phyloP scores from a whole-genome alignment of 2,113 vertebrate genomes.

The Pangasianodon hypophthalmus region DNA sequence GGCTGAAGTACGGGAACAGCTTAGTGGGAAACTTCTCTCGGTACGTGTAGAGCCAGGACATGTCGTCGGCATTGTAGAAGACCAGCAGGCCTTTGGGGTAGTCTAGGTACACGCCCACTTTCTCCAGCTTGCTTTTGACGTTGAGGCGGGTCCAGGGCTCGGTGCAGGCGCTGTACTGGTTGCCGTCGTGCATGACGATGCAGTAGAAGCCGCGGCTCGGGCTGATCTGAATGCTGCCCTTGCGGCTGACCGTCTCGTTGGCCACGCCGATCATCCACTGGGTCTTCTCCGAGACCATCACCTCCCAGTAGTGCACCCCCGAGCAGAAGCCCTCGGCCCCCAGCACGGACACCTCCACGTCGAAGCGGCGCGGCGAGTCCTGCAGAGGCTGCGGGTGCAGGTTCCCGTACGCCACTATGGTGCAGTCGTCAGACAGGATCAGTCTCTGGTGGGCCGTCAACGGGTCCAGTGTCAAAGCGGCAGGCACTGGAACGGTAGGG shows the following conservation, averaged over 20 bases:
- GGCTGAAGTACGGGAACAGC: conserved; percentile 95
- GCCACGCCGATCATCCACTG: conserved; percentile 99
- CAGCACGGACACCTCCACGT: conserved; percentile 95
- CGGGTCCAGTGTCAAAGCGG: conserved; percentile 88
- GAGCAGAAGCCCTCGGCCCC: conserved; percentile 84
- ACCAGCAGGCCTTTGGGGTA: conserved; percentile 93
- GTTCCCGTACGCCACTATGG: conserved; percentile 96
- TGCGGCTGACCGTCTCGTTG: conserved; percentile 88
- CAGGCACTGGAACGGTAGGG: conserved; percentile 78
- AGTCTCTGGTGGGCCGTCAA: conserved; percentile 95
- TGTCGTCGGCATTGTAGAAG: conserved; percentile 97
- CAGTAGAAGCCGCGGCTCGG: conserved; percentile 95
- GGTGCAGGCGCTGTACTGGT: conserved; percentile 98
- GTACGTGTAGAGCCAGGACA: conserved; percentile 99
- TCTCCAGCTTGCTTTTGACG: conserved; percentile 93
- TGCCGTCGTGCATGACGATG: conserved; percentile 98
- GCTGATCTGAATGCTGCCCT: conserved; percentile 97
- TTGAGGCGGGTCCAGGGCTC: conserved; percentile 98
- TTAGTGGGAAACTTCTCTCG: conserved; percentile 88
- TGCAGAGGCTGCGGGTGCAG: conserved; percentile 94
- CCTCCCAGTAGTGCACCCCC: conserved; percentile 97
- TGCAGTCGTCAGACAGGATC: conserved; percentile 96
- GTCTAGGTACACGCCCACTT: conserved; percentile 97
- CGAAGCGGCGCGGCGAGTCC: conserved; percentile 94
- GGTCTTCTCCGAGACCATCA: conserved; percentile 96